Conservation (phyloP, 1,140 invertebrate genomes). For the Drosophila guanche region DNA sequence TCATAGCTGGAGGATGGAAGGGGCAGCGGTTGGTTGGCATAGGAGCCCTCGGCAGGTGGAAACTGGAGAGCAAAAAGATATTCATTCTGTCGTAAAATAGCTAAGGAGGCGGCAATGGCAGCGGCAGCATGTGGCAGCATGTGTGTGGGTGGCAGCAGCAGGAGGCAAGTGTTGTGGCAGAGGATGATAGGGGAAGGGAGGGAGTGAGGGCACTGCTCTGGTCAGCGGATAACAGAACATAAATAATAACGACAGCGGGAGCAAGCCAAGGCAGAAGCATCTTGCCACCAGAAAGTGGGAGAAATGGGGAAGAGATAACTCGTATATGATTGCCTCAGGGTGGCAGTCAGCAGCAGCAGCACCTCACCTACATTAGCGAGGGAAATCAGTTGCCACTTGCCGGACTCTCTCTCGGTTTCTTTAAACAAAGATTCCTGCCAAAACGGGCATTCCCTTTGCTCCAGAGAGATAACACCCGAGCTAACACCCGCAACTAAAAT, state of each 20-base stretch:
- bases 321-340: no score
- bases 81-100: slow-evolving; percentile 82
- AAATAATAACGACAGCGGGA: slow-evolving; percentile 77
- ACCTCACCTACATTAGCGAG: no score
- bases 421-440: no score
- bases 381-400: no score
- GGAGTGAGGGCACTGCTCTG: slow-evolving; percentile 68
- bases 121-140: slow-evolving; percentile 2
- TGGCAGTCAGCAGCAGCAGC: no score
- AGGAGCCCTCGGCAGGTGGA: slow-evolving; percentile 16
- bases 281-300: background rate
- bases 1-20: slow-evolving; percentile 5
- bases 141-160: slow-evolving; percentile 7
- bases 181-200: slow-evolving; percentile 14
- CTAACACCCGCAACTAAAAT: no score
- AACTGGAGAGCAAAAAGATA: slow-evolving; percentile 66
- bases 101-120: slow-evolving; percentile 50
- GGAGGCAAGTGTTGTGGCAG: slow-evolving; percentile 25
- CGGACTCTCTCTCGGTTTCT: no score
- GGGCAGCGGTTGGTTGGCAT: background rate
- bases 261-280: slow-evolving; percentile 42
- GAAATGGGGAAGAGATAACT: no score
- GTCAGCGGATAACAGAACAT: slow-evolving; percentile 83
- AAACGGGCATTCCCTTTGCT: no score
- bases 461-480: no score